Evolutionary conservation across 2,113 vertebrate species (phyloP).

Genomic region (Gila orcuttii): DNA sequence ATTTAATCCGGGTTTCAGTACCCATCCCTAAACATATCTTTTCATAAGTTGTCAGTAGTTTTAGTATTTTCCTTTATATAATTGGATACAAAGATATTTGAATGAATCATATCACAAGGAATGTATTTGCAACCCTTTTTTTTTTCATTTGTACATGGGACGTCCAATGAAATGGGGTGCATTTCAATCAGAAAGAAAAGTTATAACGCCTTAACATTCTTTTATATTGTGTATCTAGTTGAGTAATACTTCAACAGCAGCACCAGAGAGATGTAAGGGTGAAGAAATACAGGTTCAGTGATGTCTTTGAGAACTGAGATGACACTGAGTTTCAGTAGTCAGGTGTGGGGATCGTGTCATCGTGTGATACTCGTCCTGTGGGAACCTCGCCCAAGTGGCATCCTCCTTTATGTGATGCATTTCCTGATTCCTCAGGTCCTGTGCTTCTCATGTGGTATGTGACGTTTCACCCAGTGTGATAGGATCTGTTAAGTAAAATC

Average conservation of each 20-base stretch:
- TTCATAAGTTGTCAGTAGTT: too few relatives aligned
- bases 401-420: background rate
- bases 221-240: background rate
- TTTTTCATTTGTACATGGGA: too few relatives aligned
- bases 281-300: slow-evolving; percentile 26
- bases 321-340: slow-evolving; percentile 28
- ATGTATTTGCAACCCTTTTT: too few relatives aligned
- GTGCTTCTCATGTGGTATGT: background rate
- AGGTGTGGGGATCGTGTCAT: slow-evolving; percentile 7
- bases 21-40: too few relatives aligned
- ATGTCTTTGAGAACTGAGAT: background rate
- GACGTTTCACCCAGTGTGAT: background rate
- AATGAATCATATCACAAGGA: too few relatives aligned
- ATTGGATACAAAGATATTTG: too few relatives aligned
- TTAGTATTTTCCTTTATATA: too few relatives aligned
- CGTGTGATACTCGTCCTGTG: background rate
- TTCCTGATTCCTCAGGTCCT: slow-evolving; percentile 1
- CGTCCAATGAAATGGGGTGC: background rate
- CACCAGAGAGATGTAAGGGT: background rate
- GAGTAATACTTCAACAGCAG: background rate
- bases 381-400: background rate
- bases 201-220: background rate
- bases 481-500: background rate
- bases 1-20: too few relatives aligned
- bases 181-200: too few relatives aligned